Evolutionary conservation across 1,140 invertebrate genomes (phyloP).

Genomic region (Drosophila funebris): DNA sequence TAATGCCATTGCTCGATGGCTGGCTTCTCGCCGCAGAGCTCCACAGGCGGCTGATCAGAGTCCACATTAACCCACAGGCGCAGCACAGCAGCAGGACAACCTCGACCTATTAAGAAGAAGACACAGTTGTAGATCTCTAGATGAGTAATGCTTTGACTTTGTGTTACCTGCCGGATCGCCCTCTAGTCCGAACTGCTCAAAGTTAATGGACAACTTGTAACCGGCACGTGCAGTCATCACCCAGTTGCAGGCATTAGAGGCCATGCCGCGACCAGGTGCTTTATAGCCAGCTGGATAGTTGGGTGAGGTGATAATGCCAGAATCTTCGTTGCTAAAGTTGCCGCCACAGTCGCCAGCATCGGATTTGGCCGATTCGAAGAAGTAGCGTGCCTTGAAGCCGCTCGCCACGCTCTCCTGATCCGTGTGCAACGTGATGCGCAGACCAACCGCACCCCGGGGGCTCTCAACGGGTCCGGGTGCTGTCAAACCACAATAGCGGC

Average conservation of each 20-base stretch:
- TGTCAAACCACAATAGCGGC: conserved; percentile 92
- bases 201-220: conserved; percentile 93
- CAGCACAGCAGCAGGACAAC: conserved; percentile 94
- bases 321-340: conserved; percentile 93
- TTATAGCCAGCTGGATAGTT: conserved; percentile 94
- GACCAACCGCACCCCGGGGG: conserved; percentile 91
- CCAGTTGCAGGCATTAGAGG: conserved; percentile 96
- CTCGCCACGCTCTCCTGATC: conserved; percentile 93
- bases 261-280: conserved; percentile 88
- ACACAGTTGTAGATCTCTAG: too few species aligned
- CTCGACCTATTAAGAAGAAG: conserved; percentile 87
- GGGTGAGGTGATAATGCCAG: conserved; percentile 94
- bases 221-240: conserved; percentile 92
- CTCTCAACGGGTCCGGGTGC: conserved; percentile 96
- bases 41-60: conserved; percentile 89
- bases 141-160: too few species aligned
- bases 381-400: conserved; percentile 95
- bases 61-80: conserved; percentile 92
- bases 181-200: conserved; percentile 94
- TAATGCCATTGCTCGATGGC: conserved; percentile 90
- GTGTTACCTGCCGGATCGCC: conserved; percentile 91
- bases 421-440: conserved; percentile 93
- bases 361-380: conserved; percentile 93
- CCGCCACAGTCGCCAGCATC: conserved; percentile 96
- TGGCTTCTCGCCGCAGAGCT: conserved; percentile 94